phyloP scores from a whole-genome alignment of 2,113 vertebrate species.

The Pao palembangensis region DNA sequence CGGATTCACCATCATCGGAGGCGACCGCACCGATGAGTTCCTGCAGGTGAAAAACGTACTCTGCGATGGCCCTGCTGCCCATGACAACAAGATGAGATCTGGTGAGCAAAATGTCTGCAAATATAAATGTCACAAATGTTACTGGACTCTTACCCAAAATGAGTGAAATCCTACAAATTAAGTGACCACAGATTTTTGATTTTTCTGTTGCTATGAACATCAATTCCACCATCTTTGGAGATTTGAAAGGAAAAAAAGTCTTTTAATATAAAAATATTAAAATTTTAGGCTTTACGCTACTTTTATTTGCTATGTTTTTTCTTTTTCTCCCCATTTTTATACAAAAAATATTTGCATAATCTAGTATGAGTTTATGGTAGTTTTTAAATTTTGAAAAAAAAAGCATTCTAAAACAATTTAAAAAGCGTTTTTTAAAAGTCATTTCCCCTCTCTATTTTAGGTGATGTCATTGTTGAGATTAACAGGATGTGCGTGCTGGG shows the following conservation, averaged over 20 bases:
- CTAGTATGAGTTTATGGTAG: no score
- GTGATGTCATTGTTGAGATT: conserved; percentile 96
- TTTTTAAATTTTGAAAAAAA: no score
- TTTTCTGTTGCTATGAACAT: no score
- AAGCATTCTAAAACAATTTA: no score
- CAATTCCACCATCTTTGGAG: no score
- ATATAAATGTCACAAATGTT: not conserved
- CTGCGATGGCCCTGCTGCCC: conserved; percentile 89
- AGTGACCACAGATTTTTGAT: no score
- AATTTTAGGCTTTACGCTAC: no score
- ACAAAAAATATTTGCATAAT: conserved; percentile 1
- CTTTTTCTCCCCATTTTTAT: no score
- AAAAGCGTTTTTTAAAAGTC: not conserved
- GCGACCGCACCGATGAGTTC: conserved; percentile 93
- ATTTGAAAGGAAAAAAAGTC: no score
- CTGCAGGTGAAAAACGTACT: conserved; percentile 96
- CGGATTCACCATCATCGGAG: conserved; percentile 96
- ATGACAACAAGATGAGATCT: conserved; percentile 91
- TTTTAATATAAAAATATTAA: no score
- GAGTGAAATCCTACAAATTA: not conserved
- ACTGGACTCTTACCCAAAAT: not conserved
- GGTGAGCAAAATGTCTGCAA: conserved; percentile 70
- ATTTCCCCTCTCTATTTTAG: conserved; percentile 57
- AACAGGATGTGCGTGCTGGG: conserved; percentile 94
- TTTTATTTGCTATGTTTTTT: no score